These are phyloP conservation scores for Malurus leucopterus DNA, from an alignment of 2,797 vertebrate species.

Conservation along the genomic window DNA sequence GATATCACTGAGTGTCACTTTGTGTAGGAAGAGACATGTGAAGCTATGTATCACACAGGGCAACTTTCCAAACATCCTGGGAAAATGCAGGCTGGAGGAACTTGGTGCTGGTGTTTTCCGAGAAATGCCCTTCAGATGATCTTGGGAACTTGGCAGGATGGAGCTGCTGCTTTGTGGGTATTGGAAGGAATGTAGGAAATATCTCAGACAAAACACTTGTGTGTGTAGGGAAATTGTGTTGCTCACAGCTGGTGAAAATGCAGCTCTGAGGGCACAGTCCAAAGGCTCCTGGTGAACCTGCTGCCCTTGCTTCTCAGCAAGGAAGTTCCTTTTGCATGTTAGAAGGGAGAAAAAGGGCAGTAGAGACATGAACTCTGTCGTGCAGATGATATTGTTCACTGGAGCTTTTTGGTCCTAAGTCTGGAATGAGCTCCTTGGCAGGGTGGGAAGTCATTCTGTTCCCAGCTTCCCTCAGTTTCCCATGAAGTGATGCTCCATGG, in stretches of 20 bases:
- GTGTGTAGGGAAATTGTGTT: background rate
- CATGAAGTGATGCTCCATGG: background rate
- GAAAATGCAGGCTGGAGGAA: background rate
- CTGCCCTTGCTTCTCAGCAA: background rate
- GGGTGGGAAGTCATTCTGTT: background rate
- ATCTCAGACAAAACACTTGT: background rate
- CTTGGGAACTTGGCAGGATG: background rate
- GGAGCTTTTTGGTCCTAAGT: background rate
- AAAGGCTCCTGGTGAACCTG: background rate
- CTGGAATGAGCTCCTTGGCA: background rate
- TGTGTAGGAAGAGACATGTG: background rate
- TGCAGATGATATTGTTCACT: background rate
- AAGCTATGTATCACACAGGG: background rate
- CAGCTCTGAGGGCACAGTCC: background rate
- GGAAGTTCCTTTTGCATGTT: background rate
- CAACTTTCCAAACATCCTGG: background rate
- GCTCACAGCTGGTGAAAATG: background rate
- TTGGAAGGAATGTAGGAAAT: background rate
- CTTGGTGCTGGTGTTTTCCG: background rate
- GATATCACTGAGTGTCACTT: background rate
- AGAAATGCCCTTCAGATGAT: background rate
- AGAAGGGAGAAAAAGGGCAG: background rate
- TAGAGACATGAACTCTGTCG: background rate
- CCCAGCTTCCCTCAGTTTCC: accelerated
- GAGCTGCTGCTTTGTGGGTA: background rate